Percentiles rank a stretch among this genome's conserved stretches.
phyloP scores from a whole-genome alignment of 2,888 invertebrate genomes.

The Ectemnius cavifrons region DNA sequence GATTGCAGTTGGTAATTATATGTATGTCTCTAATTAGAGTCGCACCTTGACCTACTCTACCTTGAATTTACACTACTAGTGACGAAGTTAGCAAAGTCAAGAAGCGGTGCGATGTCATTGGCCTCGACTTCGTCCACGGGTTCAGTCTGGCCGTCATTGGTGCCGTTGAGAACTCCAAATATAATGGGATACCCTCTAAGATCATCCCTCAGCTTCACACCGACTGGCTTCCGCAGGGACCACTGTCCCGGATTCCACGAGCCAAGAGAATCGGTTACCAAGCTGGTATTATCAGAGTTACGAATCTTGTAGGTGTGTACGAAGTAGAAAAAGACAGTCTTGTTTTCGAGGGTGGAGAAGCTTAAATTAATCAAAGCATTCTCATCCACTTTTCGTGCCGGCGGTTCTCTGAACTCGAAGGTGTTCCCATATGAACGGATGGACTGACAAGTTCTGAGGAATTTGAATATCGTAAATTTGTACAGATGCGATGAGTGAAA shows the following conservation, averaged over 20 bases:
- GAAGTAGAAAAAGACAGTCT: constrained; percentile 67
- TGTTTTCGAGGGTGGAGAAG: constrained; percentile 58
- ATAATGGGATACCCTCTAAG: constrained; percentile 71
- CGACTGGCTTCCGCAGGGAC: constrained; percentile 51
- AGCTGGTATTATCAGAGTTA: constrained; percentile 68
- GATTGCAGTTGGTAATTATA: too few species aligned
- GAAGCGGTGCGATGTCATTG: constrained; percentile 77
- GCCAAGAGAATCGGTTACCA: constrained; percentile 69
- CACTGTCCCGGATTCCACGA: constrained; percentile 60
- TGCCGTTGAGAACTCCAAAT: constrained; percentile 78
- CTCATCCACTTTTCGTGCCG: constrained; percentile 30
- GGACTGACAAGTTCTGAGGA: constrained; percentile 49
- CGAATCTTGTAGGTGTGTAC: constrained; percentile 74
- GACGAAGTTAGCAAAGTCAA: constrained; percentile 79
- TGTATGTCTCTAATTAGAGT: neutral
- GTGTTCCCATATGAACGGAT: constrained; percentile 40
- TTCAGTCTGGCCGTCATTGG: constrained; percentile 78
- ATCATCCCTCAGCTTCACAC: constrained; percentile 68
- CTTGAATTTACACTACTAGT: constrained; percentile 80
- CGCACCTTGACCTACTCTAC: constrained; percentile 63
- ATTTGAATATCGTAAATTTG: too few species aligned
- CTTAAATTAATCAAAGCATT: constrained; percentile 59
- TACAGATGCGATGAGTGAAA: too few species aligned
- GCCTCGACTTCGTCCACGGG: constrained; percentile 75
- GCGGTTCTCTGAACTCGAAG: constrained; percentile 30